Conservation (phyloP, 2,113 vertebrate species). For the Anhinga rufa region DNA sequence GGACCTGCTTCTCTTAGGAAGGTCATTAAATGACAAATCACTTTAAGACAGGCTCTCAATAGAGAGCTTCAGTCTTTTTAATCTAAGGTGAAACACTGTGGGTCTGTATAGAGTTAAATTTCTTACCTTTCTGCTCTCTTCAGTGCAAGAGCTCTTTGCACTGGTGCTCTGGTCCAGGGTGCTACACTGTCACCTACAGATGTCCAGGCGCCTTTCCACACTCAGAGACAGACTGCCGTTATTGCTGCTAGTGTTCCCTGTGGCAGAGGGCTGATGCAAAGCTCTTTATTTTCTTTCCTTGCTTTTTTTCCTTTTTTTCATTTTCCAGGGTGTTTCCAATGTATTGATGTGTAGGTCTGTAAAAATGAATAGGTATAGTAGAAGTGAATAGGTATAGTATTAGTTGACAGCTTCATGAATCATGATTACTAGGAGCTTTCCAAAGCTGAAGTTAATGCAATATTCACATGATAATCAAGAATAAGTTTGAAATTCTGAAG, state of each 20-base stretch:
- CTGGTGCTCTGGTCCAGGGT: background rate
- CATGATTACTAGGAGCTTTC: background rate
- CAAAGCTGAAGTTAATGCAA: background rate
- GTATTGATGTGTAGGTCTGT: background rate
- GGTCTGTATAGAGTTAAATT: background rate
- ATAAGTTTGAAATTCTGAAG: background rate
- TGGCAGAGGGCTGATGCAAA: background rate
- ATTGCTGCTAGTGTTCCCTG: too few species aligned
- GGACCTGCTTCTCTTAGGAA: background rate
- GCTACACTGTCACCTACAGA: background rate
- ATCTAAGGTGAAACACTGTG: background rate
- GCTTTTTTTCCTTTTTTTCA: background rate
- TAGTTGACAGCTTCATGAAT: background rate
- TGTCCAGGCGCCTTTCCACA: background rate
- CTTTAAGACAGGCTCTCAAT: background rate
- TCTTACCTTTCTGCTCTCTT: background rate
- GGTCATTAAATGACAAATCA: background rate
- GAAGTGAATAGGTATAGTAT: background rate
- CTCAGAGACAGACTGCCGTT: accelerated
- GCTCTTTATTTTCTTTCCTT: background rate
- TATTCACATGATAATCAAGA: background rate
- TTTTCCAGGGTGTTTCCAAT: background rate
- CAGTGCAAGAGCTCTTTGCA: background rate
- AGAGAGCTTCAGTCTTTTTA: background rate
- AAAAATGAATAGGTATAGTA: background rate